Conservation (phyloP, 23 tunicate genomes). For the Pegea sp. region DNA sequence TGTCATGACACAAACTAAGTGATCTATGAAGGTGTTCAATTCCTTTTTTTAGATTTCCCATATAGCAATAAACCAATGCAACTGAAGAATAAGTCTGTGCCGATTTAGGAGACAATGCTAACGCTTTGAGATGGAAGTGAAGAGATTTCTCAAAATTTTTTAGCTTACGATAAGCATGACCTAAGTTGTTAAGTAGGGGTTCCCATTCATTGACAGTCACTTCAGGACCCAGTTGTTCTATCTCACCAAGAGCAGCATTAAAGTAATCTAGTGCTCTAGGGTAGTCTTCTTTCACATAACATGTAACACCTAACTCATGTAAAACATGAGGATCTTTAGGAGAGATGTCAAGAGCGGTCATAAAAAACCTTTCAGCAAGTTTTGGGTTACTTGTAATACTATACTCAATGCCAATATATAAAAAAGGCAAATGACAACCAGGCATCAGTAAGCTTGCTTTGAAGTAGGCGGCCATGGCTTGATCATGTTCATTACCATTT, state of each 20-base stretch:
- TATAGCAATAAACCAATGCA: conserved; percentile 43
- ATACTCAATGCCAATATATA: conserved; percentile 86
- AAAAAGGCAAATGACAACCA: conserved; percentile 81
- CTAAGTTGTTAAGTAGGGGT: conserved; percentile 67
- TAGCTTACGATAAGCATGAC: conserved; percentile 56
- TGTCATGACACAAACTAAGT: conserved; percentile 52
- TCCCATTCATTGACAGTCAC: conserved; percentile 56
- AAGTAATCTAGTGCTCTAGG: conserved; percentile 50
- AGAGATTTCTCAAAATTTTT: conserved; percentile 32
- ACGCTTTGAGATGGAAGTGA: conserved; percentile 49
- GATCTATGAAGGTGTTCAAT: conserved; percentile 85
- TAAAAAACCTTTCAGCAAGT: conserved; percentile 70
- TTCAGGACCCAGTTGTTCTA: conserved; percentile 29
- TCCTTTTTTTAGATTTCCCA: conserved; percentile 57
- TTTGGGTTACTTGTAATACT: conserved; percentile 85
- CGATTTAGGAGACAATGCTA: conserved; percentile 50
- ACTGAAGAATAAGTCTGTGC: conserved; percentile 74
- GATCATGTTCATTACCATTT: conserved; percentile 66
- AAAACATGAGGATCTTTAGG: conserved; percentile 76
- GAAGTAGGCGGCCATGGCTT: conserved; percentile 94
- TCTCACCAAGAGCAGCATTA: conserved; percentile 30
- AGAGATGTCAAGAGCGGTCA: conserved; percentile 33
- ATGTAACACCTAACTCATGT: conserved; percentile 75
- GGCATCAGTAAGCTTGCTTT: conserved; percentile 64
- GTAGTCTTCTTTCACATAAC: conserved; percentile 35